Conservation (phyloP, 2,113 vertebrate species). For the Cebus imitator region DNA sequence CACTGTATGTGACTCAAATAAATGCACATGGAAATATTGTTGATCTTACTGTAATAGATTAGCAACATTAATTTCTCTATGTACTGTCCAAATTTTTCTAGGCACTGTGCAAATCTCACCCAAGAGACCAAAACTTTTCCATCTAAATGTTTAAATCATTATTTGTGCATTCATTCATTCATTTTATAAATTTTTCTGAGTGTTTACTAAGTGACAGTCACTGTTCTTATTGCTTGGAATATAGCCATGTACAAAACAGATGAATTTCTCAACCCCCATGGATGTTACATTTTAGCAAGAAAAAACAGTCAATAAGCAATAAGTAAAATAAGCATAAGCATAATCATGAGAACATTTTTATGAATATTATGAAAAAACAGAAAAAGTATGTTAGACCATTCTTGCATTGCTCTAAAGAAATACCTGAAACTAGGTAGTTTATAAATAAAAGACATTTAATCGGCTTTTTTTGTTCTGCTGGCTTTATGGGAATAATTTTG, state of each 20-base stretch:
- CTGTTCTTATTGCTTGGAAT: neutral
- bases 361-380: neutral
- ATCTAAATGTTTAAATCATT: neutral
- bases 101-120: neutral
- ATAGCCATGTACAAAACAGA: neutral
- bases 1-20: neutral
- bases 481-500: too few relatives aligned
- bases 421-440: too few relatives aligned
- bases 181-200: neutral
- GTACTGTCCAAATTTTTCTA: neutral
- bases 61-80: neutral
- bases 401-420: too few relatives aligned
- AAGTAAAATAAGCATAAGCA: neutral
- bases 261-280: neutral
- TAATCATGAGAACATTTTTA: neutral
- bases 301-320: neutral
- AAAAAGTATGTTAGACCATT: neutral
- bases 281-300: neutral
- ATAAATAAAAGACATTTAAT: too few relatives aligned
- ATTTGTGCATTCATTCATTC: neutral
- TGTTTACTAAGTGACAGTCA: too few relatives aligned
- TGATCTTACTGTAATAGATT: neutral
- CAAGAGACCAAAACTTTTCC: neutral
- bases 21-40: neutral
- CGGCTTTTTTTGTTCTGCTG: too few relatives aligned